phyloP scores from a whole-genome alignment of 2,797 vertebrate genomes.

The Dendrocincla fuliginosa region DNA sequence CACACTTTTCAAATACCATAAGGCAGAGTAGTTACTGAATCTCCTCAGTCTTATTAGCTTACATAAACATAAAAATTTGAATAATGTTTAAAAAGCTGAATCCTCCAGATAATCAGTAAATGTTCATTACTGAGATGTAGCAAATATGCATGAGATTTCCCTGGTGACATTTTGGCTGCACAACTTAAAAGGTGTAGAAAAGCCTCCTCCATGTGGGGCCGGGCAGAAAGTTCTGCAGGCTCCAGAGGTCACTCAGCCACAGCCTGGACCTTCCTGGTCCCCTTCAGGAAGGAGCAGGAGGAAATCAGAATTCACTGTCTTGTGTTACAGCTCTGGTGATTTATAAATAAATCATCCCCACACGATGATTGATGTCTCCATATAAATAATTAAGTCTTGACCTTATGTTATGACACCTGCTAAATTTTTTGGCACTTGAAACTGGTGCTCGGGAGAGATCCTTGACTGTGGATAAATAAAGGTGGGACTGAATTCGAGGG shows the following conservation, averaged over 20 bases:
- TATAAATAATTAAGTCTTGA: slow-evolving; percentile 82
- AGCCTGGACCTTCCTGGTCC: not conserved
- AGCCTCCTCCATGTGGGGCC: not conserved
- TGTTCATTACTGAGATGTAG: slow-evolving; percentile 79
- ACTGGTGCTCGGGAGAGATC: slow-evolving; percentile 37
- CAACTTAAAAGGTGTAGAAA: slow-evolving; percentile 69
- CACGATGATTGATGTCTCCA: slow-evolving; percentile 67
- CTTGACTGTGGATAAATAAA: slow-evolving; percentile 56
- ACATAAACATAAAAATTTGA: slow-evolving; percentile 77
- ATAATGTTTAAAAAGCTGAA: slow-evolving; percentile 78
- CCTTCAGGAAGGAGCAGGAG: not conserved
- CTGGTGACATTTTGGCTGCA: slow-evolving; percentile 59
- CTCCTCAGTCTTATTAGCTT: slow-evolving; percentile 75
- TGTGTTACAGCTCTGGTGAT: slow-evolving; percentile 30
- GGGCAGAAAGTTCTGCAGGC: not conserved
- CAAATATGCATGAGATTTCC: slow-evolving; percentile 78
- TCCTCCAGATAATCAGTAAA: slow-evolving; percentile 81
- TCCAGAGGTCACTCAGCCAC: not conserved
- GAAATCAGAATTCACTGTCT: slow-evolving; percentile 41
- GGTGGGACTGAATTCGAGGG: not conserved
- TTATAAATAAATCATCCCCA: slow-evolving; percentile 73
- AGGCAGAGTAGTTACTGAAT: slow-evolving; percentile 62
- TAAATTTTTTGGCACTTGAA: slow-evolving; percentile 67
- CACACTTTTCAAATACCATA: slow-evolving; percentile 29
- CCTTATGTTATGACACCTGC: slow-evolving; percentile 77